Conservation (phyloP, 2,113 vertebrate genomes). For the Rattus norvegicus region GRCr8 NC_086039.1:115859001-115859500, state of each 20-base stretch:
- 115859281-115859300: background rate
- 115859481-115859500: background rate
- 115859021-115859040: background rate
- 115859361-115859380: background rate
- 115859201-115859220: conserved; percentile 27
- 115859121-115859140: background rate
- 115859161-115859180: background rate
- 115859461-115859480: background rate
- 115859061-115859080: conserved; percentile 27
- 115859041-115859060: background rate
- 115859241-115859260: background rate
- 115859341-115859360: background rate
- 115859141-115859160: conserved; percentile 24
- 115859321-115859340: background rate
- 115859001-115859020: conserved; percentile 23
- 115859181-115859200: conserved; percentile 20
- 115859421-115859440: background rate
- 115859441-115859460: background rate
- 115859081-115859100: background rate
- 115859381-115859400: background rate
- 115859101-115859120: background rate
- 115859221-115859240: background rate
- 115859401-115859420: background rate
- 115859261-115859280: background rate
- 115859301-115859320: background rate